A percentile compares a stretch with the other conserved stretches of the same genome.
phyloP scores from a whole-genome alignment of 2,888 invertebrate species.

The Drosophila atripex region DNA sequence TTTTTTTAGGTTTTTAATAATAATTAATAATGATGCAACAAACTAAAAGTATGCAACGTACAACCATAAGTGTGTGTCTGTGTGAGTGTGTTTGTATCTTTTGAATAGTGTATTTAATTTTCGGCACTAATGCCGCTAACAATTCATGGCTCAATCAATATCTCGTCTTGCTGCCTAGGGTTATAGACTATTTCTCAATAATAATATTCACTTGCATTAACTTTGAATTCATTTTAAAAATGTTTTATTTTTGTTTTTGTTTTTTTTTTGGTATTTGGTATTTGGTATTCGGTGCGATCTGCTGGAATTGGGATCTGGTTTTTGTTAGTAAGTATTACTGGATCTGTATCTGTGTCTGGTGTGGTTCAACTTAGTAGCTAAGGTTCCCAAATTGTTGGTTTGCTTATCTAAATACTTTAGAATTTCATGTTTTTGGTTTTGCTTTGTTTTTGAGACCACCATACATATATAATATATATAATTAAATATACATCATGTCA shows the following conservation, averaged over 20 bases:
- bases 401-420: slow-evolving; percentile 79
- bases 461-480: slow-evolving; percentile 64
- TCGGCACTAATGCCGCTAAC: slow-evolving; percentile 16
- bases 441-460: slow-evolving; percentile 47
- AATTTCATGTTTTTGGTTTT: slow-evolving; percentile 67
- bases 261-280: background rate
- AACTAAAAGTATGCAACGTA: slow-evolving; percentile 63
- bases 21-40: slow-evolving; percentile 36
- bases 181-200: slow-evolving; percentile 55
- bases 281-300: slow-evolving; percentile 29
- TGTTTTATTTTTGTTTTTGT: slow-evolving; percentile 21
- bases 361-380: slow-evolving; percentile 59
- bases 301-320: slow-evolving; percentile 34
- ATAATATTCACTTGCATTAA: slow-evolving; percentile 60
- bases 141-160: slow-evolving; percentile 49
- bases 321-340: slow-evolving; percentile 3
- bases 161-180: slow-evolving; percentile 34
- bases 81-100: slow-evolving; percentile 40
- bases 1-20: slow-evolving; percentile 6
- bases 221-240: slow-evolving; percentile 43
- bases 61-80: slow-evolving; percentile 68
- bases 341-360: slow-evolving; percentile 29
- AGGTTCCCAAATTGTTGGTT: slow-evolving; percentile 59
- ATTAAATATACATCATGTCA: slow-evolving; percentile 63
- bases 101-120: slow-evolving; percentile 21